Evolutionary conservation across 2,797 vertebrate species (phyloP).

Genomic region (Silurus aristotelis): DNA sequence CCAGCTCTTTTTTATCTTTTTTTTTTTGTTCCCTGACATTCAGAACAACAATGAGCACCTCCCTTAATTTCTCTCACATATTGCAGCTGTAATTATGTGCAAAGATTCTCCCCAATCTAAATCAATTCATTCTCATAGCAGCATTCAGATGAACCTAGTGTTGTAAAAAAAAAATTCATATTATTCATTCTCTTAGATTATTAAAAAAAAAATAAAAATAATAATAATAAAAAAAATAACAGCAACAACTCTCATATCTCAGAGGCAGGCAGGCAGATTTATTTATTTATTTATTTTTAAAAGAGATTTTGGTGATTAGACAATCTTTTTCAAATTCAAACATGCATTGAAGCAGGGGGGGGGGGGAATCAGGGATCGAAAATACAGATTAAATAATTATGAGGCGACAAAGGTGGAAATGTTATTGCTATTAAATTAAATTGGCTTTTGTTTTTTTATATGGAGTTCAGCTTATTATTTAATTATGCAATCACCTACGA

Average conservation of each 20-base stretch:
- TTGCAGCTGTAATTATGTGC: not conserved
- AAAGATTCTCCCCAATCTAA: not conserved
- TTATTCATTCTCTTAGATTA: not conserved
- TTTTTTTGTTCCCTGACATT: conserved; percentile 46
- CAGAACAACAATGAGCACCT: conserved; percentile 36
- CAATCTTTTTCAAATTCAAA: not conserved
- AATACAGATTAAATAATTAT: not conserved
- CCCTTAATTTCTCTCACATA: conserved; percentile 20
- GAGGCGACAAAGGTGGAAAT: too few relatives aligned
- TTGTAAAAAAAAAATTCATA: not conserved
- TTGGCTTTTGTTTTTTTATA: not conserved
- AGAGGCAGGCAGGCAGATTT: too few relatives aligned
- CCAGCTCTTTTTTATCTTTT: not conserved
- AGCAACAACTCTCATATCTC: not conserved
- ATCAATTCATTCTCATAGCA: not conserved
- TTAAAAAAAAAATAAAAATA: not conserved
- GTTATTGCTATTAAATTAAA: too few relatives aligned
- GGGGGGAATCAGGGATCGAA: too few relatives aligned
- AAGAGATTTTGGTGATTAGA: not conserved
- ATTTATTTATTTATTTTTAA: not conserved
- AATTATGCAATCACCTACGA: not conserved
- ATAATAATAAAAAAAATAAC: not conserved
- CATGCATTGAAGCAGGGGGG: too few relatives aligned
- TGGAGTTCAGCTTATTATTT: not conserved
- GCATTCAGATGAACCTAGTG: not conserved